Base-by-base conservation (phyloP, 2,888 invertebrate species). In the Phortica magna region DNA sequence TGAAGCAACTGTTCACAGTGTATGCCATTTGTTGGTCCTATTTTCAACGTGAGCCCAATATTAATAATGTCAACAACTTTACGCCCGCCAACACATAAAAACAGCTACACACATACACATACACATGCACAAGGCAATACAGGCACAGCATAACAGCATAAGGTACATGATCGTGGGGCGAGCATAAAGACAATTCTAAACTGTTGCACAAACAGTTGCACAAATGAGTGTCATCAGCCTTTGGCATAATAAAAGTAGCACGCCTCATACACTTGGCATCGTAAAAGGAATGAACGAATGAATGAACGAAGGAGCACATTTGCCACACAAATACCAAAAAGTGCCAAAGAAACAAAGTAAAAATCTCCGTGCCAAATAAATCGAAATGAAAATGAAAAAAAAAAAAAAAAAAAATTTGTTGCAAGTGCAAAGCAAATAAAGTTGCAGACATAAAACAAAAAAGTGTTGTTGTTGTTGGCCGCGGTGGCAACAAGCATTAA, bases 61-160 rank as follows among this genome's bases (percentile, higher is more conserved):
- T 61, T 61, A 61, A 61, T 61, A 61, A 61, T 61, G 61, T 61
- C 61, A 61, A 61, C 61, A 61, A 22, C 22, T 61, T 22, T 19
- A 9, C 19, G 22, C 79, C 74, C 39, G 22, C 22, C 10, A n/a
- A 61, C 43, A 43, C 70, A 71, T 71, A 61, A 61, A 61, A 17
- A 22, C 61, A 61, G 10, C 61, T 41, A 31, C 61, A 64, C 72
- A 22, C 31, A 65, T 55, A 61, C 77, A 78, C 79, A 76, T 76
- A 76, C 59, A 53, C 41, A 57, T 48, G 48, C 75, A 53, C 4
- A 19, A 48, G n/a, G 53, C 42, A 42, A 68, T 68, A 31, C 31
- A 31, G 5, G 31, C 31, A 31, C 3, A 31, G 5, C 31, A 1
- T 31, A 4, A 31, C 31, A 4, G 5, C 31, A 31, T 39, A 41